Conservation (phyloP, 2,888 invertebrate species). For the Melanchra persicariae region DNA sequence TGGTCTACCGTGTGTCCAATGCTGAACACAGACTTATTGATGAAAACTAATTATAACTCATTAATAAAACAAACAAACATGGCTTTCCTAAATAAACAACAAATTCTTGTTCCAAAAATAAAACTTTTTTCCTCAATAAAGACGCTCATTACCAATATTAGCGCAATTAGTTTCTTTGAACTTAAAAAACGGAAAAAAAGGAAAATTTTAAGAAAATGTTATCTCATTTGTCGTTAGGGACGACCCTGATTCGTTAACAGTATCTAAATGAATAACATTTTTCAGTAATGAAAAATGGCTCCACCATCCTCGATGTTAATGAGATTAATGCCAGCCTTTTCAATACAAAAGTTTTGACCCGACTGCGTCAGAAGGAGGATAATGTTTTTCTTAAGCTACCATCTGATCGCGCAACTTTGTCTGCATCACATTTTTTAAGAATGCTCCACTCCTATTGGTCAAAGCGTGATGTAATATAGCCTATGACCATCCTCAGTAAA, state of each 20-base stretch:
- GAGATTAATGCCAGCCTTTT: background rate
- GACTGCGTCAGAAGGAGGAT: no score
- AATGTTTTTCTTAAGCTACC: no score
- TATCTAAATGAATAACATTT: slow-evolving; percentile 8
- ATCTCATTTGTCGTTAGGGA: slow-evolving; percentile 1
- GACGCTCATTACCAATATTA: slow-evolving; percentile 8
- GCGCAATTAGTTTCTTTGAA: slow-evolving; percentile 31
- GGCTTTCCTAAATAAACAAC: background rate
- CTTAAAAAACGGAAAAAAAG: slow-evolving; percentile 8
- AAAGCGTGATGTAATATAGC: no score
- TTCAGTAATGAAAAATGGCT: background rate
- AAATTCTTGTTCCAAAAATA: background rate
- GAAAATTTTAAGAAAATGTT: slow-evolving; percentile 8
- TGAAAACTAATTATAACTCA: background rate
- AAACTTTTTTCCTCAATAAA: slow-evolving; percentile 10
- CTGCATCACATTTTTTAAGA: no score
- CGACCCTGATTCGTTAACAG: background rate
- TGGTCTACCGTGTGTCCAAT: no score
- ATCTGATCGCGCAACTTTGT: no score
- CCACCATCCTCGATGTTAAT: background rate
- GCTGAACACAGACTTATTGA: no score
- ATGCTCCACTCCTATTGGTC: no score
- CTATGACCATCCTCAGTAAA: no score
- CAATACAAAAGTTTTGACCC: no score
- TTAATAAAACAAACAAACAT: background rate